These are phyloP conservation scores for Subanguina moxae DNA, from an alignment of 1,140 invertebrate genomes.

Conservation along the genomic window DNA sequence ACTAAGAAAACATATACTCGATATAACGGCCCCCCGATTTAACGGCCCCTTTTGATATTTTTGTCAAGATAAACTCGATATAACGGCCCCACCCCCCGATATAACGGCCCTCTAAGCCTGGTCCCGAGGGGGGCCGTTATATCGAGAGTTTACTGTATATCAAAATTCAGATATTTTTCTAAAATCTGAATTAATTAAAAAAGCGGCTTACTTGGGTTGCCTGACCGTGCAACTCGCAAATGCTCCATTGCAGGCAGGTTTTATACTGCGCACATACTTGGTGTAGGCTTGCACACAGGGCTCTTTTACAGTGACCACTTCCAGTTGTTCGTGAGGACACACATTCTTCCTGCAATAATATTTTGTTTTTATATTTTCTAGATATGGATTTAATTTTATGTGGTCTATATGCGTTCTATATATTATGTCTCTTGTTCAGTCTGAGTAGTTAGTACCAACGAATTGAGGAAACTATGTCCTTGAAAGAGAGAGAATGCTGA, in stretches of 20 bases:
- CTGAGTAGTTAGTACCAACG: background rate
- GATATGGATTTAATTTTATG: background rate
- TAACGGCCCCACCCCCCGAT: too few relatives aligned
- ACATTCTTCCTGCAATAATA: conserved; percentile 51
- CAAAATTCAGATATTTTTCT: too few relatives aligned
- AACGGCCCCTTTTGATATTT: too few relatives aligned
- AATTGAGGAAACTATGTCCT: background rate
- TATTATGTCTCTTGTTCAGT: background rate
- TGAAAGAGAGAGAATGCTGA: background rate
- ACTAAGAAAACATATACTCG: too few relatives aligned
- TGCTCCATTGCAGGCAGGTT: conserved; percentile 49
- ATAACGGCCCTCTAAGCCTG: too few relatives aligned
- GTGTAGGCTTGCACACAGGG: conserved; percentile 56
- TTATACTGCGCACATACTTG: conserved; percentile 51
- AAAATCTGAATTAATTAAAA: too few relatives aligned
- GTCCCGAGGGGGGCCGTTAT: too few relatives aligned
- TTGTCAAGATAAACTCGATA: too few relatives aligned
- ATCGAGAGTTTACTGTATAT: too few relatives aligned
- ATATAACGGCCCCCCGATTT: too few relatives aligned
- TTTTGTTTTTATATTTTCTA: background rate
- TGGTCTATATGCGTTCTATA: background rate
- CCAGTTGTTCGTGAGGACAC: conserved; percentile 55
- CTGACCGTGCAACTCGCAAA: conserved; percentile 45
- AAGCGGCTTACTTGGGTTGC: conserved; percentile 53
- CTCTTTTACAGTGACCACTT: conserved; percentile 54